Conservation (phyloP, 2,113 vertebrate species). For the Malurus elegans region DNA sequence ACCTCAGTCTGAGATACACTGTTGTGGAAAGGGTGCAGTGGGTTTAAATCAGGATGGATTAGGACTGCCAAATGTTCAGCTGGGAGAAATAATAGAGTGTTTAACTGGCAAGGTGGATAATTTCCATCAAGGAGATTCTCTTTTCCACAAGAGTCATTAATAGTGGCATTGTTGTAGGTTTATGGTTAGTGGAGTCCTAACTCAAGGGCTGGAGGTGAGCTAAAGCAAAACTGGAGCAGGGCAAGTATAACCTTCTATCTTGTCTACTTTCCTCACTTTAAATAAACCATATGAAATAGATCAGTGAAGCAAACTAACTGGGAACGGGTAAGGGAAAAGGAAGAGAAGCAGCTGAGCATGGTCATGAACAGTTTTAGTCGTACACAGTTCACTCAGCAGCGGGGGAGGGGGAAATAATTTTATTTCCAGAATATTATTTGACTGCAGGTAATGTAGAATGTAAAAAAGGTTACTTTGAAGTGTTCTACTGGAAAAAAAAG, state of each 20-base stretch:
- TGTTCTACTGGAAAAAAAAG: neutral
- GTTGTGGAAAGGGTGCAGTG: neutral
- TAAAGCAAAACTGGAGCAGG: neutral
- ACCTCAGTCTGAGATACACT: neutral
- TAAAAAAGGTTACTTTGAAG: neutral
- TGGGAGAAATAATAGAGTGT: neutral
- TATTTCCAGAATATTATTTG: neutral
- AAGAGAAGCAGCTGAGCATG: neutral
- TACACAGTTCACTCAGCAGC: neutral
- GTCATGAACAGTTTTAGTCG: neutral
- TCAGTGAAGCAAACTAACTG: neutral
- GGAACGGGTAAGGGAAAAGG: neutral
- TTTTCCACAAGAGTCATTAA: neutral
- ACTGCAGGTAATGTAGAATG: neutral
- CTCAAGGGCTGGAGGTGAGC: neutral
- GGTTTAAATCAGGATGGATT: neutral
- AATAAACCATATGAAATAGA: neutral
- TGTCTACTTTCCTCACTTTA: neutral
- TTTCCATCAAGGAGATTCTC: neutral
- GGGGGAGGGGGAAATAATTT: accelerated
- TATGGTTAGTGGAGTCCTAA: neutral
- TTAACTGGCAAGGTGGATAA: neutral
- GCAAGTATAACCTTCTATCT: neutral
- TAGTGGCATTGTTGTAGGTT: neutral
- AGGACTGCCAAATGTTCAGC: neutral